A percentile compares a stretch with the other conserved stretches of the same genome.
phyloP scores from a whole-genome alignment of 1,140 invertebrate genomes.

The Drosophila fuyamai region DNA sequence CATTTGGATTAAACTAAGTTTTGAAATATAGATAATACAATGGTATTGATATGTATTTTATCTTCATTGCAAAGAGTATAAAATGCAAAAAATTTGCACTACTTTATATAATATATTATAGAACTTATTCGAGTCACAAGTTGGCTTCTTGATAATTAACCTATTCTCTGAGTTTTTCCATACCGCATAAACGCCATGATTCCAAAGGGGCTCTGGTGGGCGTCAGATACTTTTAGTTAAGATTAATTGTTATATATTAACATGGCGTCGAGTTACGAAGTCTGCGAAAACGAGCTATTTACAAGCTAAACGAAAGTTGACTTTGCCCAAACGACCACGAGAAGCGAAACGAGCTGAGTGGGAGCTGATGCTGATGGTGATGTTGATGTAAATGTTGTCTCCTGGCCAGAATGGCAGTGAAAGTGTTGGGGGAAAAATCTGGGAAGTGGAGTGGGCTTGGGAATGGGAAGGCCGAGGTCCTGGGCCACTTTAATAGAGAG shows the following conservation, averaged over 20 bases:
- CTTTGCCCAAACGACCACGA: slow-evolving; percentile 67
- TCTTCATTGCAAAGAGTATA: no score
- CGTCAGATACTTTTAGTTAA: slow-evolving; percentile 79
- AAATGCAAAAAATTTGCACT: no score
- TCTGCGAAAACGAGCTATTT: slow-evolving; percentile 84
- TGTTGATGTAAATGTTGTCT: slow-evolving; percentile 55
- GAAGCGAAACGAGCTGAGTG: slow-evolving; percentile 34
- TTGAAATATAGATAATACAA: no score
- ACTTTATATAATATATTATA: no score
- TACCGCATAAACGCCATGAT: slow-evolving; percentile 25
- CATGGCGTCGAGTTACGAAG: slow-evolving; percentile 82
- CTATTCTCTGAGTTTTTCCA: neutral
- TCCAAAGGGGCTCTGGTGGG: slow-evolving; percentile 23
- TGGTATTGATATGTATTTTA: no score
- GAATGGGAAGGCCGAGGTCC: neutral
- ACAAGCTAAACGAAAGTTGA: slow-evolving; percentile 84
- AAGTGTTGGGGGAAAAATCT: slow-evolving; percentile 29
- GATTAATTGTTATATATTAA: slow-evolving; percentile 84
- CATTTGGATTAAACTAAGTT: no score
- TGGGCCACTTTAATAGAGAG: slow-evolving; percentile 48
- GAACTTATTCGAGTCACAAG: no score
- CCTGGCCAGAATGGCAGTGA: slow-evolving; percentile 30
- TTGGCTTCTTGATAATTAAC: no score
- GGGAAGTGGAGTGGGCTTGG: neutral
- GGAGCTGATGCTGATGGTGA: slow-evolving; percentile 36